A percentile compares a stretch with the other conserved stretches of the same genome.
Evolutionary conservation across 2,797 vertebrate genomes (phyloP).

Genomic region (Catostomus latipinnis): DNA sequence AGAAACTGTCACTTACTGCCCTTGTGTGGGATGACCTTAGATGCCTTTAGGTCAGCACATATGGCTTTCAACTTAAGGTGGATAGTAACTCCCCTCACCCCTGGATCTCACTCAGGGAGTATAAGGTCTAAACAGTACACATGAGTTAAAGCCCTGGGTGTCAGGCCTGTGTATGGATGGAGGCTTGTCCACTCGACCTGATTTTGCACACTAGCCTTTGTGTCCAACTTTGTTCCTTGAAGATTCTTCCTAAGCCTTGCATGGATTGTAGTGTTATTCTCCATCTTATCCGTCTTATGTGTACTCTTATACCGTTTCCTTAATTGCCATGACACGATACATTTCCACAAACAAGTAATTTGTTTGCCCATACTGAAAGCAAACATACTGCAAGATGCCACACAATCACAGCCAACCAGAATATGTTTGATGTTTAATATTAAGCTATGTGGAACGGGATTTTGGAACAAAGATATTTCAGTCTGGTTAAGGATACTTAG

Average conservation of each 20-base stretch:
- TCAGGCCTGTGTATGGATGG: constrained; percentile 40
- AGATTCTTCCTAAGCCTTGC: constrained; percentile 32
- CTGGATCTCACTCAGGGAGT: constrained; percentile 49
- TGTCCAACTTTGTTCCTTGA: constrained; percentile 56
- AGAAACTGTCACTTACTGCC: neutral
- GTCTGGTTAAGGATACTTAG: too few species aligned
- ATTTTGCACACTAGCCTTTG: constrained; percentile 25
- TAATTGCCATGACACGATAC: too few species aligned
- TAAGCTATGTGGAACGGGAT: too few species aligned
- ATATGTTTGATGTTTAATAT: too few species aligned
- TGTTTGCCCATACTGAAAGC: too few species aligned
- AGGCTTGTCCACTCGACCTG: constrained; percentile 4
- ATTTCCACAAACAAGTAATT: too few species aligned
- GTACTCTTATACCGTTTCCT: neutral
- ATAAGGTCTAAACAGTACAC: constrained; percentile 34
- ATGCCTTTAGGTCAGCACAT: constrained; percentile 40
- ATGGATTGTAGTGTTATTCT: constrained; percentile 7
- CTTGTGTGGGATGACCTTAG: constrained; percentile 30
- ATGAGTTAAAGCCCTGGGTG: constrained; percentile 40
- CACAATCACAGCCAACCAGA: too few species aligned
- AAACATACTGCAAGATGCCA: too few species aligned
- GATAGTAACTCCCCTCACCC: constrained; percentile 44
- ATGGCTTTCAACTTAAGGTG: constrained; percentile 55
- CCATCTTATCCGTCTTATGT: neutral
- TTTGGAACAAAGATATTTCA: too few species aligned